These are phyloP conservation scores for Tupaia chinensis DNA, from an alignment of 2,113 vertebrate genomes.

Conservation along the genomic window DNA sequence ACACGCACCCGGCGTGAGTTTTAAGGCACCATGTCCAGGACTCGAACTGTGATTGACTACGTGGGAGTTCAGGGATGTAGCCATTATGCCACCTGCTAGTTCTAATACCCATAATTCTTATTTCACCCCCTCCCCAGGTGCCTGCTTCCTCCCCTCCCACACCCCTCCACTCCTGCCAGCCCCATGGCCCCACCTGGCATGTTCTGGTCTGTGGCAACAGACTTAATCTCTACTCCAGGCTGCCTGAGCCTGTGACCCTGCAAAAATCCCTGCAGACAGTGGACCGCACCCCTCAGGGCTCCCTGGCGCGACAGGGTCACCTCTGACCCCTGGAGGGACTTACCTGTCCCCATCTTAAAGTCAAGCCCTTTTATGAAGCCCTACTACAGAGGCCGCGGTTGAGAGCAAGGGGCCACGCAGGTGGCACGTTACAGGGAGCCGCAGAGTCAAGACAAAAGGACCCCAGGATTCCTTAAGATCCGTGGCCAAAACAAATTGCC, in stretches of 20 bases:
- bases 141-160: not conserved
- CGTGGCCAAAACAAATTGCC: conserved; percentile 1
- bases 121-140: fast-evolving
- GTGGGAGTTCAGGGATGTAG: no score
- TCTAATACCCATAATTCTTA: no score
- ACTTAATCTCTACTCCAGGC: not conserved
- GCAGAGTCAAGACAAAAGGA: conserved; percentile 47
- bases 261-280: not conserved
- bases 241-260: not conserved
- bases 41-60: no score
- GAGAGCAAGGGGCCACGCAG: not conserved
- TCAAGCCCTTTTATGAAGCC: not conserved
- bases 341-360: not conserved
- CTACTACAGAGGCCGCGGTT: not conserved
- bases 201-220: no score
- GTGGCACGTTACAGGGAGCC: not conserved
- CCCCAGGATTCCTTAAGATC: not conserved
- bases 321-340: not conserved
- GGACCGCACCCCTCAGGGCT: fast-evolving
- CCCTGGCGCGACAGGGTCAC: not conserved
- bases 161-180: no score
- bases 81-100: no score
- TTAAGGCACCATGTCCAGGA: no score
- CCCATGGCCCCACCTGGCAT: not conserved
- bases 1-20: no score